phyloP scores from a whole-genome alignment of 2,888 invertebrate species.

The Cyaniris semiargus region DNA sequence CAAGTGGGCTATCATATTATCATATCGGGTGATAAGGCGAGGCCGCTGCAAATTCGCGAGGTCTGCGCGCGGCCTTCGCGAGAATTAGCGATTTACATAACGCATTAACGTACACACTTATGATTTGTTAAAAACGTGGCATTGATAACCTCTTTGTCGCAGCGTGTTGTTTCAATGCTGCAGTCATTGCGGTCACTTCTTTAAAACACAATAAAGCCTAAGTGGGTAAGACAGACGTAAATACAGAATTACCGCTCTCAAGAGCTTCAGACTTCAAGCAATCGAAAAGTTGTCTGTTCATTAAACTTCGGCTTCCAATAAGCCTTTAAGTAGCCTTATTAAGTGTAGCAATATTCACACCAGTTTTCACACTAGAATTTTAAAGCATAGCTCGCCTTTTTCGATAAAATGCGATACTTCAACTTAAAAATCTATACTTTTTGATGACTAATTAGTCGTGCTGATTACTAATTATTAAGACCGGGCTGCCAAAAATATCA shows the following conservation, averaged over 20 bases:
- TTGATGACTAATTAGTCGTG: background rate
- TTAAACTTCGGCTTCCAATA: no score
- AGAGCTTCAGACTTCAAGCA: background rate
- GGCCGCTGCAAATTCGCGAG: conserved; percentile 71
- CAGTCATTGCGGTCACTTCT: background rate
- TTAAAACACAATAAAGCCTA: background rate
- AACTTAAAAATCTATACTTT: background rate
- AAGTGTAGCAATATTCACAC: no score
- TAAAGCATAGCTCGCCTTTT: background rate
- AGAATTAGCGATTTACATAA: conserved; percentile 75
- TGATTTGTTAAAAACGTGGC: conserved; percentile 53
- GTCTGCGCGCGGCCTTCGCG: conserved; percentile 65
- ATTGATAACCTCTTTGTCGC: conserved; percentile 51
- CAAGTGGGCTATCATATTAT: conserved; percentile 64
- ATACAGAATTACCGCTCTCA: no score
- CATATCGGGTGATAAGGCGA: conserved; percentile 70
- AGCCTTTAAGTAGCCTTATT: no score
- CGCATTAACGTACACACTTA: conserved; percentile 51
- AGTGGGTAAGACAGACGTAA: no score
- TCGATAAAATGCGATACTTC: no score
- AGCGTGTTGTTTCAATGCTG: background rate
- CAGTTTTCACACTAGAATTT: background rate
- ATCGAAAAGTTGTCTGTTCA: background rate
- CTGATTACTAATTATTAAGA: no score
- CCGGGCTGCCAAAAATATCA: no score